Conservation (phyloP, 2,797 vertebrate species). For the Hylomyscus alleni region DNA sequence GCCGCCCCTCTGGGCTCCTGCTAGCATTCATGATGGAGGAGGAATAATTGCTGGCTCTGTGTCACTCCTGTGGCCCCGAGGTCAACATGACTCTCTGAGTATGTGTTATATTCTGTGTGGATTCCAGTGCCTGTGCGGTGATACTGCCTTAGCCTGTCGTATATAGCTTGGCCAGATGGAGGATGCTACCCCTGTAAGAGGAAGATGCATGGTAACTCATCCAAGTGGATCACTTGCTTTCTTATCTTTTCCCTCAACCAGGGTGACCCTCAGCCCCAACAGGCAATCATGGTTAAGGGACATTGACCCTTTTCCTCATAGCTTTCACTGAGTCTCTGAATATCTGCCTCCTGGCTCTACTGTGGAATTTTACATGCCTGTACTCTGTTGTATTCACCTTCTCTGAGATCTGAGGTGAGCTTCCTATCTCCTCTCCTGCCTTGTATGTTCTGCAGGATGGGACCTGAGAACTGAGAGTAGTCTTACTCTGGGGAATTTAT, state of each 20-base stretch:
- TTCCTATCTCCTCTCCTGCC: neutral
- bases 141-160: neutral
- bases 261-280: neutral
- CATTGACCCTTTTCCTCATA: neutral
- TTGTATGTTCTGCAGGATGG: neutral
- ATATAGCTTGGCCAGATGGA: neutral
- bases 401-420: neutral
- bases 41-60: neutral
- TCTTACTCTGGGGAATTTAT: neutral
- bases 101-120: neutral
- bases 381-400: neutral
- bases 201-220: neutral
- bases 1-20: neutral
- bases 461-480: neutral
- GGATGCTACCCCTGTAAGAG: neutral
- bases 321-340: neutral
- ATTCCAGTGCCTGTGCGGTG: fast-evolving
- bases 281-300: neutral
- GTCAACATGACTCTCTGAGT: neutral
- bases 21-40: neutral
- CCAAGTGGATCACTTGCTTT: neutral
- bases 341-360: neutral
- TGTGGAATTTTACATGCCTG: neutral
- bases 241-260: neutral
- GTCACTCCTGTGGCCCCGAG: neutral